These are phyloP conservation scores for Cyrtodaria siliqua DNA, from an alignment of 2,888 invertebrate genomes.

Conservation along the genomic window DNA sequence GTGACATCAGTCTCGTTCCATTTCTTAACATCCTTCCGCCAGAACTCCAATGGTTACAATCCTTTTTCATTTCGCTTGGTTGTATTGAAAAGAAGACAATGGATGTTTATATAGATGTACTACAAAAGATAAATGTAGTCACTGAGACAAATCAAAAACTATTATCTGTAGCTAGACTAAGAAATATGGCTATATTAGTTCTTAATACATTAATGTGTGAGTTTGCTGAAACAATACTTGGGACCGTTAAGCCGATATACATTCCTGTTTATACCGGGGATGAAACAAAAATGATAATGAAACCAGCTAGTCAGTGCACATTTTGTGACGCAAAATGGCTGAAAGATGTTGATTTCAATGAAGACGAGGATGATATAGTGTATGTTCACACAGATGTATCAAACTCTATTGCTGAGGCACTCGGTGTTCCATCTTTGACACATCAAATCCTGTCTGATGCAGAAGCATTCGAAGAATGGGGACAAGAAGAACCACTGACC, in stretches of 20 bases:
- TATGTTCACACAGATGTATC: constrained; percentile 1
- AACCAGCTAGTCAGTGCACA: constrained; percentile 29
- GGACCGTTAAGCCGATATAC: no score
- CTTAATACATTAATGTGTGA: background rate
- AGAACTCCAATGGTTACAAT: constrained; percentile 24
- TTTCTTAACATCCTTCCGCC: constrained; percentile 41
- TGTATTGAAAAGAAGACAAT: constrained; percentile 25
- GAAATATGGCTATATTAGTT: background rate
- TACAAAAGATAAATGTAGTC: background rate
- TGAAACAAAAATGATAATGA: constrained; percentile 17
- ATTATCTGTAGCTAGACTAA: background rate
- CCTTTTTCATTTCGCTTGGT: constrained; percentile 30
- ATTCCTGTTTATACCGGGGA: no score
- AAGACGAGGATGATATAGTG: background rate
- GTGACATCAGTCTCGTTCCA: constrained; percentile 44
- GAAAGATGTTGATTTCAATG: constrained; percentile 1
- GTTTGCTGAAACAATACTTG: no score
- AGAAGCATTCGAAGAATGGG: no score
- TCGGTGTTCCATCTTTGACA: background rate
- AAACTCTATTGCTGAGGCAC: background rate
- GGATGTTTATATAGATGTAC: constrained; percentile 7
- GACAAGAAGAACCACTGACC: no score
- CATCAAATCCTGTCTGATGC: constrained; percentile 3
- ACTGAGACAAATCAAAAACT: constrained; percentile 25
- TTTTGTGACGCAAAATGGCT: constrained; percentile 43